Evolutionary conservation across 1,140 invertebrate species (phyloP).

Genomic region (Samia ricini): DNA sequence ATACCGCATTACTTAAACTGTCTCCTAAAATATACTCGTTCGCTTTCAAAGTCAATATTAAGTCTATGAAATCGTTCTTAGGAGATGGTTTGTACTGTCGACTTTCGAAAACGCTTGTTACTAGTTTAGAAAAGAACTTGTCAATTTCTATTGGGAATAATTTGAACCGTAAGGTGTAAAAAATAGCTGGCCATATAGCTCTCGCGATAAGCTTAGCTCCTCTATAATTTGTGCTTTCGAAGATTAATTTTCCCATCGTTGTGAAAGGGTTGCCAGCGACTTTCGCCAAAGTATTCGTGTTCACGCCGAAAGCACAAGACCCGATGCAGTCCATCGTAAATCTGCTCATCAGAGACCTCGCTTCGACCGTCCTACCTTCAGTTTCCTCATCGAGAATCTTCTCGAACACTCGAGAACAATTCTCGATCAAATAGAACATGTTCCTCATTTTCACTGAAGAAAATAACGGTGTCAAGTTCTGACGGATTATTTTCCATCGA

Average conservation of each 20-base stretch:
- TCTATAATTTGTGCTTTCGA: constrained; percentile 13
- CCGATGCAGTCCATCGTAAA: constrained; percentile 78
- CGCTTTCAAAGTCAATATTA: constrained; percentile 27
- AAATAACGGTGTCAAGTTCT: constrained; percentile 79
- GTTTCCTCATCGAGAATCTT: constrained; percentile 33
- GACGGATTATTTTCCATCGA: constrained; percentile 78
- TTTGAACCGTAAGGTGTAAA: constrained; percentile 25
- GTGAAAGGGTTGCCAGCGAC: constrained; percentile 66
- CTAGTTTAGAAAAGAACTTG: constrained; percentile 21
- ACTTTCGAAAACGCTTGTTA: constrained; percentile 21
- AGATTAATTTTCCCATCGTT: constrained; percentile 54
- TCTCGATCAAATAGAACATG: constrained; percentile 71
- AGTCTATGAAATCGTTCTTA: constrained; percentile 35
- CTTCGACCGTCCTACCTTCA: constrained; percentile 31
- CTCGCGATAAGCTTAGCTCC: constrained; percentile 4
- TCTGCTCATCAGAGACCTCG: constrained; percentile 57
- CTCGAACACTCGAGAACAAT: constrained; percentile 56
- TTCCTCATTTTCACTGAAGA: constrained; percentile 78
- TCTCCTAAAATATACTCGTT: constrained; percentile 23
- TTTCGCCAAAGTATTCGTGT: constrained; percentile 72
- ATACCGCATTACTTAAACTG: constrained; percentile 21
- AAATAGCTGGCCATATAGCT: constrained; percentile 27
- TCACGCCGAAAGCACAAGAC: constrained; percentile 77
- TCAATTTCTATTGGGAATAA: constrained; percentile 9
- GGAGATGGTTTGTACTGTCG: constrained; percentile 19